Conservation (phyloP, 1,140 invertebrate species). For the Bombus soroeensis region DNA sequence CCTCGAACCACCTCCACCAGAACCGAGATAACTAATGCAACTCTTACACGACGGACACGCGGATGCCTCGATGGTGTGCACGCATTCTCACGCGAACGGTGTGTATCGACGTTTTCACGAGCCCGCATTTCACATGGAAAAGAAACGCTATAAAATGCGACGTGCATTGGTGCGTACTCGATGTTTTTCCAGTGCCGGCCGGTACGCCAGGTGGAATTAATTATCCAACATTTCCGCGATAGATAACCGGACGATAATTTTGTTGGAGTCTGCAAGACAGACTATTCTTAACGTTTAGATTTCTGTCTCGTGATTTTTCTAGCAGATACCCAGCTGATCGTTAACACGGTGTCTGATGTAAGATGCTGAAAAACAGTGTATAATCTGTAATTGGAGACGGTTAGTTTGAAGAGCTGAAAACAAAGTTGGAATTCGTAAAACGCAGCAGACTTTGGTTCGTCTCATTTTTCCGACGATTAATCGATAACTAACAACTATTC, state of each 20-base stretch:
- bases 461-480: too few relatives aligned
- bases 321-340: too few relatives aligned
- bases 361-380: background rate
- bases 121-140: background rate
- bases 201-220: background rate
- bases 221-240: background rate
- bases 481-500: too few relatives aligned
- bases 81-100: slow-evolving; percentile 20
- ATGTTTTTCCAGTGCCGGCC: background rate
- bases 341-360: too few relatives aligned
- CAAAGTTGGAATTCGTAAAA: too few relatives aligned
- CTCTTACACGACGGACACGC: slow-evolving; percentile 52
- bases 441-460: too few relatives aligned
- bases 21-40: slow-evolving; percentile 69
- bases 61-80: slow-evolving; percentile 4
- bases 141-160: background rate
- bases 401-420: too few relatives aligned
- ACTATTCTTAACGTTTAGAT: background rate
- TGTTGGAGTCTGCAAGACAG: background rate
- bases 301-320: background rate
- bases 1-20: slow-evolving; percentile 58
- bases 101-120: slow-evolving; percentile 27
- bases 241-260: background rate
- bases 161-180: background rate
- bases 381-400: background rate